These are phyloP conservation scores for Periophthalmodon schlosseri DNA, from an alignment of 2,113 vertebrate genomes.

Conservation along the genomic window DNA sequence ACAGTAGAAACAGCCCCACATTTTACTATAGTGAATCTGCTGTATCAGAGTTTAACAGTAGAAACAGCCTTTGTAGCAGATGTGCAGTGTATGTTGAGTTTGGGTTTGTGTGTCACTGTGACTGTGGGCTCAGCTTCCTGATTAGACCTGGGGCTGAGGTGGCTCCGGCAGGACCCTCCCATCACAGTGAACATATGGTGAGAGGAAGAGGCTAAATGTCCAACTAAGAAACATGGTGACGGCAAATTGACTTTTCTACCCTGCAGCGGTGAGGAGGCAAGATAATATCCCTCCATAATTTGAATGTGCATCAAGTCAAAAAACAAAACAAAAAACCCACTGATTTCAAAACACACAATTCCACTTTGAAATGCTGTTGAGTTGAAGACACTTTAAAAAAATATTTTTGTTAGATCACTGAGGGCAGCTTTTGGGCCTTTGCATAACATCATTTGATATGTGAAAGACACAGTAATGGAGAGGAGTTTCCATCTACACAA, in stretches of 20 bases:
- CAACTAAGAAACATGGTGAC: conserved; percentile 24
- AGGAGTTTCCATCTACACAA: no score
- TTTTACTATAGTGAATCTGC: background rate
- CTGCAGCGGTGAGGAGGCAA: conserved; percentile 5
- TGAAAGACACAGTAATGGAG: no score
- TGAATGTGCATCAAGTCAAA: conserved; percentile 13
- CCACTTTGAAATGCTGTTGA: background rate
- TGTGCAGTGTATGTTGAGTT: conserved; percentile 56
- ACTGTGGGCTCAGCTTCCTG: conserved; percentile 63
- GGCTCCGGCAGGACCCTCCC: conserved; percentile 55
- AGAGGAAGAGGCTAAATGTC: conserved; percentile 58
- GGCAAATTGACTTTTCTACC: conserved; percentile 41
- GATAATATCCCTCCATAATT: conserved; percentile 25
- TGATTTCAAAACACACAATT: background rate
- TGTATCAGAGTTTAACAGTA: background rate
- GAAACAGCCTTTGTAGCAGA: conserved; percentile 43
- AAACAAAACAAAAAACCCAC: background rate
- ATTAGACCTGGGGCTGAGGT: conserved; percentile 53
- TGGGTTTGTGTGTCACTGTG: conserved; percentile 62
- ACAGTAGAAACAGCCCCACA: background rate
- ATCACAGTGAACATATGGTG: conserved; percentile 67
- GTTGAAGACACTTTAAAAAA: background rate
- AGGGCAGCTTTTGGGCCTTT: no score
- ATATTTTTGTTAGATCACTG: no score
- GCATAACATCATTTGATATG: no score